Conservation (phyloP, 2,113 vertebrate species). For the Lonchura striata region DNA sequence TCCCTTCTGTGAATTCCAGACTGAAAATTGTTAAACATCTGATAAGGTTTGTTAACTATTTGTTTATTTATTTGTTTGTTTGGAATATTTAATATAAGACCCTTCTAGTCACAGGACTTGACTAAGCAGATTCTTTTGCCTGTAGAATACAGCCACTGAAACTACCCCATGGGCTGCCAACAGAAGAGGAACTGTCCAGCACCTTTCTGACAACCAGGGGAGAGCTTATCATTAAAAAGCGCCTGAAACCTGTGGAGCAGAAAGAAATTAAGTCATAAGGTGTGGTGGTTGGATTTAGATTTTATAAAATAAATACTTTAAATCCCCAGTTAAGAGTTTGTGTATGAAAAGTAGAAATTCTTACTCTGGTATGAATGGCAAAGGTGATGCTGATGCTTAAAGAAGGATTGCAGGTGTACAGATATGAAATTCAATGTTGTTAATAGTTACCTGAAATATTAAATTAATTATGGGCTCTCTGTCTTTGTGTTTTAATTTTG, state of each 20-base stretch:
- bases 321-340: background rate
- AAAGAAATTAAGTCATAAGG: constrained; percentile 72
- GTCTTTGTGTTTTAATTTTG: background rate
- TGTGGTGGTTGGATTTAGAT: background rate
- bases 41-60: constrained; percentile 81
- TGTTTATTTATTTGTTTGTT: background rate
- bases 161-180: constrained; percentile 87
- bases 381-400: background rate
- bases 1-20: constrained; percentile 85
- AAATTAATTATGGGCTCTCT: background rate
- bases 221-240: constrained; percentile 82
- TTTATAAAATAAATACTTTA: constrained; percentile 49
- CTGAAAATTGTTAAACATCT: constrained; percentile 93
- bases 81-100: background rate
- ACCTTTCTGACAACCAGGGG: constrained; percentile 85
- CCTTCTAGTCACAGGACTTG: background rate
- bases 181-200: constrained; percentile 84
- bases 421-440: background rate
- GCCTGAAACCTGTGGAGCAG: constrained; percentile 69
- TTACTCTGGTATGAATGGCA: background rate
- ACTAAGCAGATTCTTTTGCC: constrained; percentile 31
- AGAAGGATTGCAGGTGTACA: background rate
- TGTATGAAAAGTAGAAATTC: background rate
- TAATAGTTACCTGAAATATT: background rate
- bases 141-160: constrained; percentile 88